These are phyloP conservation scores for Cryptocheilus praepositus DNA, from an alignment of 2,888 invertebrate species.

Conservation along the genomic window DNA sequence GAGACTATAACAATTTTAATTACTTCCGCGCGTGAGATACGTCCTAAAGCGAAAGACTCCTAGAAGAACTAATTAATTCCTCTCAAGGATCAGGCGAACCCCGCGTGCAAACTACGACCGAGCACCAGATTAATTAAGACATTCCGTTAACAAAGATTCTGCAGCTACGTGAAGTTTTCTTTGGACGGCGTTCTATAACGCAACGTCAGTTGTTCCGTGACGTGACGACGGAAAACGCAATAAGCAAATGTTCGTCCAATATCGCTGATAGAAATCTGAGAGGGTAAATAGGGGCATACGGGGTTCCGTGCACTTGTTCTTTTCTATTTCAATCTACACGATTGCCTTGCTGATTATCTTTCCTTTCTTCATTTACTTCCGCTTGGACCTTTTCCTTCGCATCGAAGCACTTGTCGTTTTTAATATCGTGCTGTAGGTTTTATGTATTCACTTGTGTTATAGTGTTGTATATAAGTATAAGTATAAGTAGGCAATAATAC, in stretches of 20 bases:
- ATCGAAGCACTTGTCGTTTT: too few relatives aligned
- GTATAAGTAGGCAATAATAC: too few relatives aligned
- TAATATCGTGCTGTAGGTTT: too few relatives aligned
- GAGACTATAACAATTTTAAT: background rate
- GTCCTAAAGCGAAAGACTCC: background rate
- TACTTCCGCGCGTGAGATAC: background rate
- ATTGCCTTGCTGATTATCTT: too few relatives aligned
- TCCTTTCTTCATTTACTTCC: too few relatives aligned
- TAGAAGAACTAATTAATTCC: slow-evolving; percentile 15
- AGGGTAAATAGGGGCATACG: background rate
- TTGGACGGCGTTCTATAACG: slow-evolving; percentile 45
- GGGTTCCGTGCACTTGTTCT: background rate
- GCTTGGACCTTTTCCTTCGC: too few relatives aligned
- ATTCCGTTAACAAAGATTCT: slow-evolving; percentile 37
- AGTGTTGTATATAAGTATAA: too few relatives aligned
- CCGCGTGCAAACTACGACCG: slow-evolving; percentile 11
- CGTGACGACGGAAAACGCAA: slow-evolving; percentile 44
- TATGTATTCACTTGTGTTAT: too few relatives aligned
- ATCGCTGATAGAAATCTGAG: background rate
- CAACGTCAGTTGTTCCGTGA: slow-evolving; percentile 50
- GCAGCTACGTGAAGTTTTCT: slow-evolving; percentile 29
- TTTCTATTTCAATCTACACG: too few relatives aligned
- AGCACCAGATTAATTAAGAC: slow-evolving; percentile 55
- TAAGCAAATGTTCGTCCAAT: slow-evolving; percentile 29
- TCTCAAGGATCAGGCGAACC: slow-evolving; percentile 2